Evolutionary conservation across 2,113 vertebrate genomes (phyloP).

Genomic region (Madoqua kirkii): DNA sequence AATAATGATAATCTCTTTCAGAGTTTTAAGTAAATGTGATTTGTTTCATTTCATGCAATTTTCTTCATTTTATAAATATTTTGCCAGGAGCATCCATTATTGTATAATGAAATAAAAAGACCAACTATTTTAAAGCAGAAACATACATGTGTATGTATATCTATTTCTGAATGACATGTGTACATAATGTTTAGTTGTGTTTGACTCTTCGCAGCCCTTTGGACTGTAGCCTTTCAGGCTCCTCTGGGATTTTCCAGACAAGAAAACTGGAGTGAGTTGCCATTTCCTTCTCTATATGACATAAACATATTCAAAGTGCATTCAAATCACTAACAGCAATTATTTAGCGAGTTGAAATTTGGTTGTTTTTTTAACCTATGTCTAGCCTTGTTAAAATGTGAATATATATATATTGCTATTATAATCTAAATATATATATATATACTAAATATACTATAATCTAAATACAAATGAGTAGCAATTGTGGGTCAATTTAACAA

Average conservation of each 20-base stretch:
- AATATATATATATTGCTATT: not conserved
- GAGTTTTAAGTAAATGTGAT: not conserved
- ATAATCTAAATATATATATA: not conserved
- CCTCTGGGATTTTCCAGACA: not conserved
- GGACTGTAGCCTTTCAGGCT: not conserved
- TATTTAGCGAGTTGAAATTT: not conserved
- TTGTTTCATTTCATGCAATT: not conserved
- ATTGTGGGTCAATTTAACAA: not conserved
- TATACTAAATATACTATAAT: not conserved
- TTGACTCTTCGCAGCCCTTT: not conserved
- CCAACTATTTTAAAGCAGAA: not conserved
- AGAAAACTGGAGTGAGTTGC: not conserved
- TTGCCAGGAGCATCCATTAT: not conserved
- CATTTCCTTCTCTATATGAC: not conserved
- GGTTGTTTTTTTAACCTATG: not conserved
- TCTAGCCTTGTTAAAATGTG: not conserved
- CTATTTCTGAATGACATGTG: not conserved
- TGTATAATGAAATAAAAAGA: not conserved
- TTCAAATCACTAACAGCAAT: not conserved
- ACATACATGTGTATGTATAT: accelerated
- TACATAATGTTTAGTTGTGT: not conserved
- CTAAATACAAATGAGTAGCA: not conserved
- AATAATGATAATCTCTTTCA: not conserved
- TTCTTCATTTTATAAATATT: not conserved
- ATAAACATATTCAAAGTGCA: not conserved